These are phyloP conservation scores for Okapia johnstoni DNA, from an alignment of 2,113 vertebrate species.

Conservation along the genomic window DNA sequence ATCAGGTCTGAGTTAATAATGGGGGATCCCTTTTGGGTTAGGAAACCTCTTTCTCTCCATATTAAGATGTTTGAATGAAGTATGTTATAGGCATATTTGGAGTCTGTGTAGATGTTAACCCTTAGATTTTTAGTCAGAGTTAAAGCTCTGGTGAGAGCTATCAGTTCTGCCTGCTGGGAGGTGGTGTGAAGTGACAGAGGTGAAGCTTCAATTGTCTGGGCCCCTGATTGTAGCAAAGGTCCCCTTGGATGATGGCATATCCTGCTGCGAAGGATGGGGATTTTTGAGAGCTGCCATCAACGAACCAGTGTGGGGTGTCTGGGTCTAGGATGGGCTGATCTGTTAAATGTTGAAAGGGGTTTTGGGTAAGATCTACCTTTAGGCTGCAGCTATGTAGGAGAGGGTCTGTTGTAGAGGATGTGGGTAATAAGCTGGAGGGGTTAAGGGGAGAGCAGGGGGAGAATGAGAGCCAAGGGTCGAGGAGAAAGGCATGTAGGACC, in stretches of 20 bases:
- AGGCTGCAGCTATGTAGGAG: neutral
- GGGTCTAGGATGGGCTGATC: neutral
- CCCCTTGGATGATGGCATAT: neutral
- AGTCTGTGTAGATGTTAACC: neutral
- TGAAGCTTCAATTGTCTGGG: neutral
- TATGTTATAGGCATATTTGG: neutral
- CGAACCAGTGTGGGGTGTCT: neutral
- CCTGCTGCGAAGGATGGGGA: neutral
- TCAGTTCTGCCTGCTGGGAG: neutral
- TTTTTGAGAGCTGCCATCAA: neutral
- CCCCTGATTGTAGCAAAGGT: fast-evolving
- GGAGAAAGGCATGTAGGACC: neutral
- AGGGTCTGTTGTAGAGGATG: neutral
- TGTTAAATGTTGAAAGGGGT: neutral
- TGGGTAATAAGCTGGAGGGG: neutral
- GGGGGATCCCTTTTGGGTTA: neutral
- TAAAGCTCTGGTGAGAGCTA: neutral
- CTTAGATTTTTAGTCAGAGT: neutral
- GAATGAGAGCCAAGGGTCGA: neutral
- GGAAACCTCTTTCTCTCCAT: neutral
- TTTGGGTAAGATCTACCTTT: neutral
- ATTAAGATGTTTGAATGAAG: neutral
- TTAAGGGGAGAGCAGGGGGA: neutral
- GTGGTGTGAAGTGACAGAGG: neutral
- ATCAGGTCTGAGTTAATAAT: neutral